These are phyloP conservation scores for Dicroscelio sp. DNA, from an alignment of 2,888 invertebrate species.

Conservation along the genomic window DNA sequence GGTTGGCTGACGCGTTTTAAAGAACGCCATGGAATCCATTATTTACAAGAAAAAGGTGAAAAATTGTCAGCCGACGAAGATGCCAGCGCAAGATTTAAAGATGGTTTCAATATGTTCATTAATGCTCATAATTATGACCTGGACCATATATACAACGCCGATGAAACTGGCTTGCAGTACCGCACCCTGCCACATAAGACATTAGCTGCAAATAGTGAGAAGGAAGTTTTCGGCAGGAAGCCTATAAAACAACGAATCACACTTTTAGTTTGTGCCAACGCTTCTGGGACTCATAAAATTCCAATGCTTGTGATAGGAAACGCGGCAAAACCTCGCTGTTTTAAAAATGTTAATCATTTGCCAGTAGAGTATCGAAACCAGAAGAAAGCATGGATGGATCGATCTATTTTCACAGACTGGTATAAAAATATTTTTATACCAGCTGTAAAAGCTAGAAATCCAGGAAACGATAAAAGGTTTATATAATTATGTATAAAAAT, in stretches of 20 bases:
- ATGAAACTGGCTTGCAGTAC: background rate
- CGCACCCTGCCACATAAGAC: background rate
- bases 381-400: conserved; percentile 23
- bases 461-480: background rate
- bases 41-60: background rate
- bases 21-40: background rate
- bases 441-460: background rate
- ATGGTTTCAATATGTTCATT: background rate
- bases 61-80: background rate
- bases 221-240: background rate
- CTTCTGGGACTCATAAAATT: background rate
- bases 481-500: too few relatives aligned
- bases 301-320: background rate
- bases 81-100: background rate
- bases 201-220: background rate
- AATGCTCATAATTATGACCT: background rate
- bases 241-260: background rate
- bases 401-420: background rate
- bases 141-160: background rate
- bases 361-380: background rate
- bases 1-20: conserved; percentile 7
- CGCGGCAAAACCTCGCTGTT: background rate
- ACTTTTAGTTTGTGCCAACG: background rate
- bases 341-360: background rate
- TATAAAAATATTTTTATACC: background rate